phyloP scores from a whole-genome alignment of 2,797 vertebrate genomes.

The Cynodonichthys magdalenae region DNA sequence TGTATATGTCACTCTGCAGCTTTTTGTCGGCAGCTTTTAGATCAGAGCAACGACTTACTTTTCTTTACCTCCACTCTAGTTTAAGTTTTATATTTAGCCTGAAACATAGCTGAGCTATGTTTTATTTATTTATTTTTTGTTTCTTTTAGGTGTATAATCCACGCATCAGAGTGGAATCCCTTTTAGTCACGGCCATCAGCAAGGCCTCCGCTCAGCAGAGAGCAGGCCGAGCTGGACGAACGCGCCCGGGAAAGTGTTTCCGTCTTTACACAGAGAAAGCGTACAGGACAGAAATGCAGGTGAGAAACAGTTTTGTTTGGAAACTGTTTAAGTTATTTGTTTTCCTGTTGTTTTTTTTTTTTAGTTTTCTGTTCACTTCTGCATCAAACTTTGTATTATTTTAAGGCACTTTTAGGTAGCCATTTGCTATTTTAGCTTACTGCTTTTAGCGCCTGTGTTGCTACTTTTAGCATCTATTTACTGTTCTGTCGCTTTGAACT shows the following conservation, averaged over 20 bases:
- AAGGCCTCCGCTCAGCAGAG: slow-evolving; percentile 98
- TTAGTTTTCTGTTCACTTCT: too few relatives aligned
- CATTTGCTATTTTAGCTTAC: too few relatives aligned
- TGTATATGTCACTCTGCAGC: slow-evolving; percentile 17
- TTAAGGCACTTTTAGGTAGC: too few relatives aligned
- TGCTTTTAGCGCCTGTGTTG: too few relatives aligned
- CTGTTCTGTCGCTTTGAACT: too few relatives aligned
- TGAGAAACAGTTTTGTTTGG: slow-evolving; percentile 51
- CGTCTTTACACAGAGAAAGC: slow-evolving; percentile 97
- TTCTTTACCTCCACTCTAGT: background rate
- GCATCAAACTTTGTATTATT: too few relatives aligned
- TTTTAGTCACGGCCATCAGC: slow-evolving; percentile 95
- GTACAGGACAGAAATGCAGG: slow-evolving; percentile 99
- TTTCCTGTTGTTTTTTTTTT: too few relatives aligned
- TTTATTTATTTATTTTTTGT: background rate
- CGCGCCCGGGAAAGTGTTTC: slow-evolving; percentile 95
- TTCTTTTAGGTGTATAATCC: slow-evolving; percentile 91
- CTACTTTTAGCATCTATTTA: too few relatives aligned
- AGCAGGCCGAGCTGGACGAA: slow-evolving; percentile 94
- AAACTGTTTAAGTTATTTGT: slow-evolving; percentile 8
- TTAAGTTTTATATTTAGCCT: background rate
- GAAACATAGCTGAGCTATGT: slow-evolving; percentile 2
- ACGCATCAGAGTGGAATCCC: slow-evolving; percentile 95
- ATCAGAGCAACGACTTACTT: slow-evolving; percentile 13
- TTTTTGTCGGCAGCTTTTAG: slow-evolving; percentile 25